These are phyloP conservation scores for Drosophila testacea DNA, from an alignment of 2,888 invertebrate genomes.

Conservation along the genomic window DNA sequence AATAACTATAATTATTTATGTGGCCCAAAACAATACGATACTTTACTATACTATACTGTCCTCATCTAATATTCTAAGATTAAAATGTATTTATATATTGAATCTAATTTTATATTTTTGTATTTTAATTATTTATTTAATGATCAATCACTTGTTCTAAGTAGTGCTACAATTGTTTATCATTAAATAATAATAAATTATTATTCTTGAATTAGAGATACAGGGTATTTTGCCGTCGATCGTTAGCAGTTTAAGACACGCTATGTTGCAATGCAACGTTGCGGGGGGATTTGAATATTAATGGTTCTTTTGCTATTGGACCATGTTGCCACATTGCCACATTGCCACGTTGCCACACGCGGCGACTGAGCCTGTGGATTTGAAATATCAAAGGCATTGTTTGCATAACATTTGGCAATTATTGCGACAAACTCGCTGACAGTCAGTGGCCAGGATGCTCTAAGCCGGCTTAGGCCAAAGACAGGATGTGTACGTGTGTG, in stretches of 20 bases:
- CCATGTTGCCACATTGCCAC: slow-evolving; percentile 50
- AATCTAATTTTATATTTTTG: too few relatives aligned
- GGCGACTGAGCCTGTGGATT: slow-evolving; percentile 68
- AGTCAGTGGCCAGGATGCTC: slow-evolving; percentile 55
- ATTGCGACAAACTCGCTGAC: slow-evolving; percentile 76
- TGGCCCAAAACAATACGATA: too few relatives aligned
- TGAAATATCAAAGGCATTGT: slow-evolving; percentile 67
- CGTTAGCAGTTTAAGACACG: not conserved
- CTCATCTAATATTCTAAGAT: too few relatives aligned
- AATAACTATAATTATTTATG: too few relatives aligned
- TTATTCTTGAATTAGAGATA: too few relatives aligned
- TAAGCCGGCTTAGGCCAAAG: slow-evolving; percentile 69
- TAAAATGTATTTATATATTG: too few relatives aligned
- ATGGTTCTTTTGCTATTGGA: slow-evolving; percentile 35
- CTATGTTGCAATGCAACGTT: slow-evolving; percentile 31
- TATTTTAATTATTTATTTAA: too few relatives aligned
- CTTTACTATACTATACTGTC: too few relatives aligned
- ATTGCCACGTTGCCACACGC: slow-evolving; percentile 70
- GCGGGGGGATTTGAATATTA: slow-evolving; percentile 79
- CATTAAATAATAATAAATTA: too few relatives aligned
- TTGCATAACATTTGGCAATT: slow-evolving; percentile 82
- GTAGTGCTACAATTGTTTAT: too few relatives aligned
- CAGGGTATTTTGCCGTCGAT: slow-evolving; percentile 16
- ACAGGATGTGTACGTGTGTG: slow-evolving; percentile 30
- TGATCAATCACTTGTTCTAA: too few relatives aligned